Conservation (phyloP, 1,140 invertebrate genomes). For the Hestina assimilis region DNA sequence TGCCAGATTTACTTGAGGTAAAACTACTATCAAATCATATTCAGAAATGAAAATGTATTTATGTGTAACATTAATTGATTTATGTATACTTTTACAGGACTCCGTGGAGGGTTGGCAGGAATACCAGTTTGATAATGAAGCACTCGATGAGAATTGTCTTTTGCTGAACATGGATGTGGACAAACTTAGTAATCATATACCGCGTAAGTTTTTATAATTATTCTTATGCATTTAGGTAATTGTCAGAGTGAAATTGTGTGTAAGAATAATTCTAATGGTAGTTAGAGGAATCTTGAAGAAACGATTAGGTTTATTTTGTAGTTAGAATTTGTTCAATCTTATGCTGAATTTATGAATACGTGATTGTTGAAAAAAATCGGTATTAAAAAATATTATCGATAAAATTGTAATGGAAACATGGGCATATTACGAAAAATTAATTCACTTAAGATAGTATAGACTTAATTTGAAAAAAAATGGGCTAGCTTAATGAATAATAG, state of each 20-base stretch:
- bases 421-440: no score
- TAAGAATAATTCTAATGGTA: no score
- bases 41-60: neutral
- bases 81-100: slow-evolving; percentile 36
- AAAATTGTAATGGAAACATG: no score
- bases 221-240: neutral
- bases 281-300: no score
- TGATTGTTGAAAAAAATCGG: no score
- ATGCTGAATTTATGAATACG: no score
- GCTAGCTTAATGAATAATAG: no score
- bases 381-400: no score
- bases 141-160: slow-evolving; percentile 91
- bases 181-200: slow-evolving; percentile 53
- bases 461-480: no score
- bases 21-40: neutral
- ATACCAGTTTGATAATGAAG: slow-evolving; percentile 78
- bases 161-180: slow-evolving; percentile 82
- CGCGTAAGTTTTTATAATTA: slow-evolving; percentile 46
- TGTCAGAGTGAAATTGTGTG: neutral
- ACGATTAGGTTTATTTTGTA: no score
- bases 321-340: no score
- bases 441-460: neutral
- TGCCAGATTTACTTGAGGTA: slow-evolving; percentile 90
- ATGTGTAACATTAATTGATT: neutral
- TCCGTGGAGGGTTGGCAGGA: slow-evolving; percentile 70